Evolutionary conservation across 1,140 invertebrate species (phyloP).

Genomic region (Penaeus chinensis): DNA sequence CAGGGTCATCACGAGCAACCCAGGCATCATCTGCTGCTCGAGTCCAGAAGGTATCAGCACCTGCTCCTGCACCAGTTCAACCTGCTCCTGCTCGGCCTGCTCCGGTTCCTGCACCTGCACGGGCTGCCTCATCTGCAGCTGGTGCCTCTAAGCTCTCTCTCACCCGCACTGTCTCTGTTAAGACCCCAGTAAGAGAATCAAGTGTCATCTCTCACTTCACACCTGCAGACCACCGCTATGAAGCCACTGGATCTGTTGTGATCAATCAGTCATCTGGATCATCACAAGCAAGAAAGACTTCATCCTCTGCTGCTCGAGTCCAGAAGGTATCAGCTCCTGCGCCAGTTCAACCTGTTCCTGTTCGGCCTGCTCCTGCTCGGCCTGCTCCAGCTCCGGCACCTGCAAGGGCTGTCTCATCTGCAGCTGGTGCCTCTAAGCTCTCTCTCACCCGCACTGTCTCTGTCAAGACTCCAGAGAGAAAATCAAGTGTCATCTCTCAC

Average conservation of each 20-base stretch:
- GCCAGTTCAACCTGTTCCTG: constrained; percentile 15
- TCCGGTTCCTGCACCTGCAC: background rate
- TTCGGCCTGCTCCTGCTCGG: background rate
- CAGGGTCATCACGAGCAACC: background rate
- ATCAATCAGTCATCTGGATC: constrained; percentile 21
- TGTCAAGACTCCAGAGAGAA: constrained; percentile 47
- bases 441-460: constrained; percentile 45
- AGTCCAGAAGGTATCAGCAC: background rate
- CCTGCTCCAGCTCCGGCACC: background rate
- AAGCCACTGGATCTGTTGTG: constrained; percentile 34
- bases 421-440: constrained; percentile 21
- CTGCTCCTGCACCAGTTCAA: background rate
- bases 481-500: constrained; percentile 52
- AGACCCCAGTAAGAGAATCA: constrained; percentile 12
- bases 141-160: background rate
- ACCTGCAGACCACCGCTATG: constrained; percentile 39
- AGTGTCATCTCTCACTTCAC: constrained; percentile 35
- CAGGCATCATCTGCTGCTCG: background rate
- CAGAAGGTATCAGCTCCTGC: constrained; percentile 17
- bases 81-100: background rate
- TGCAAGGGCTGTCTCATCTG: background rate
- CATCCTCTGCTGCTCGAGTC: background rate
- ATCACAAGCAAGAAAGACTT: background rate
- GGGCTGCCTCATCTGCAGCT: background rate
- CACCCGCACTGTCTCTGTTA: constrained; percentile 35